Percentiles rank a stretch among this genome's conserved stretches.
Conservation (phyloP, 2,113 vertebrate species). For the Brachypteracias leptosomus region DNA sequence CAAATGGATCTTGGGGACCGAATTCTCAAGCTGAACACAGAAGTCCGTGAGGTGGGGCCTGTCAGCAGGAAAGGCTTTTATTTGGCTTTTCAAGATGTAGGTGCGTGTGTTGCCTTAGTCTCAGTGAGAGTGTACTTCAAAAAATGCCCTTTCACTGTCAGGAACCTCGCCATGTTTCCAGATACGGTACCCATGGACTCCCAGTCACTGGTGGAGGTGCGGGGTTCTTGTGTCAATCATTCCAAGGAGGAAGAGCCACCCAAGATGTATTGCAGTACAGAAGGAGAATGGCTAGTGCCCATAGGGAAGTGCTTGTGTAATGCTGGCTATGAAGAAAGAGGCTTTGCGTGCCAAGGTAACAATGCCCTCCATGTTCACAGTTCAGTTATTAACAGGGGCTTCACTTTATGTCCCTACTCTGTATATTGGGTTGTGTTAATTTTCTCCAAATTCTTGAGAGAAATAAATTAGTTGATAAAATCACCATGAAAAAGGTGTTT, state of each 20-base stretch:
- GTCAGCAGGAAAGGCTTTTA: constrained; percentile 94
- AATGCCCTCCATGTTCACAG: not conserved
- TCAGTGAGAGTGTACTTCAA: constrained; percentile 95
- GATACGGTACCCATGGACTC: constrained; percentile 97
- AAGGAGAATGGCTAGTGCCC: constrained; percentile 98
- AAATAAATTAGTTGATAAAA: not conserved
- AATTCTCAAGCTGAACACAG: constrained; percentile 97
- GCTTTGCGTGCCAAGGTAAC: constrained; percentile 94
- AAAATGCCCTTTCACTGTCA: constrained; percentile 93
- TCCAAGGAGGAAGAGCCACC: constrained; percentile 96
- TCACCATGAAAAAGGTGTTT: not conserved
- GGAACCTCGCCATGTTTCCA: constrained; percentile 94
- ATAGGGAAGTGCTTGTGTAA: constrained; percentile 97
- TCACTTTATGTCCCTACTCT: not conserved
- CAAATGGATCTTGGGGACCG: constrained; percentile 98
- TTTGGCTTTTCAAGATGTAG: constrained; percentile 93
- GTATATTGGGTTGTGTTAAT: not conserved
- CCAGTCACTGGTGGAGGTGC: constrained; percentile 95
- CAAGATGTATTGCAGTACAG: constrained; percentile 98
- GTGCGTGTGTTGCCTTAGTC: constrained; percentile 83
- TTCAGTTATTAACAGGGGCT: not conserved
- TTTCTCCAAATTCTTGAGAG: not conserved
- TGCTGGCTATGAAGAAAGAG: constrained; percentile 90
- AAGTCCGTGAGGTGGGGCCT: constrained; percentile 94
- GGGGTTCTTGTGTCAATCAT: constrained; percentile 95